Evolutionary conservation across 2,797 vertebrate species (phyloP).

Genomic region (Chaenodraco wilsoni): DNA sequence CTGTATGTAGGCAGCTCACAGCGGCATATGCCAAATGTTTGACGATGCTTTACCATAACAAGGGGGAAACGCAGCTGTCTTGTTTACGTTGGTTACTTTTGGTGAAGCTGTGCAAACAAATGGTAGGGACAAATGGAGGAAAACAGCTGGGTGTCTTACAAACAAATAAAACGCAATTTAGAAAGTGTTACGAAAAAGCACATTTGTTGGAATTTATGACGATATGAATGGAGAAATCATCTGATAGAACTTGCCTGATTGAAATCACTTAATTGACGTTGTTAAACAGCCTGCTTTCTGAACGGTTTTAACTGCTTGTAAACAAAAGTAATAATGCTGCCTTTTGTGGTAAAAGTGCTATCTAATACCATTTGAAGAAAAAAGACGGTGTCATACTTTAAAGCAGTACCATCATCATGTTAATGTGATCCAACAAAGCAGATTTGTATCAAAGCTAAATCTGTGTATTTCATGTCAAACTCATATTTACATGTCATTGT

Average conservation of each 20-base stretch:
- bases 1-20: conserved; percentile 33
- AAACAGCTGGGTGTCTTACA: conserved; percentile 3
- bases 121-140: conserved; percentile 18
- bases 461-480: not conserved
- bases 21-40: conserved; percentile 55
- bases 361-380: not conserved
- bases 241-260: not conserved
- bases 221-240: not conserved
- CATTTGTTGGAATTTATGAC: not conserved
- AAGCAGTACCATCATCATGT: not conserved
- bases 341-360: not conserved
- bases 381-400: conserved; percentile 9
- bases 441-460: conserved; percentile 30
- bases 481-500: conserved; percentile 3
- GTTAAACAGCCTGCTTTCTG: not conserved
- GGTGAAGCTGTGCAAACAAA: conserved; percentile 46
- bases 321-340: not conserved
- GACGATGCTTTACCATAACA: conserved; percentile 21
- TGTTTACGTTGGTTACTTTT: conserved; percentile 28
- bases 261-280: not conserved
- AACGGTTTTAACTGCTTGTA: not conserved
- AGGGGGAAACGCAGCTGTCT: not conserved
- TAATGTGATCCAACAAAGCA: conserved; percentile 27
- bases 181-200: not conserved
- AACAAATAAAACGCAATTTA: not conserved